Percentiles rank a stretch among this genome's conserved stretches.
These are phyloP conservation scores for Orchestia grillus DNA, from an alignment of 1,140 invertebrate species.

Conservation along the genomic window DNA sequence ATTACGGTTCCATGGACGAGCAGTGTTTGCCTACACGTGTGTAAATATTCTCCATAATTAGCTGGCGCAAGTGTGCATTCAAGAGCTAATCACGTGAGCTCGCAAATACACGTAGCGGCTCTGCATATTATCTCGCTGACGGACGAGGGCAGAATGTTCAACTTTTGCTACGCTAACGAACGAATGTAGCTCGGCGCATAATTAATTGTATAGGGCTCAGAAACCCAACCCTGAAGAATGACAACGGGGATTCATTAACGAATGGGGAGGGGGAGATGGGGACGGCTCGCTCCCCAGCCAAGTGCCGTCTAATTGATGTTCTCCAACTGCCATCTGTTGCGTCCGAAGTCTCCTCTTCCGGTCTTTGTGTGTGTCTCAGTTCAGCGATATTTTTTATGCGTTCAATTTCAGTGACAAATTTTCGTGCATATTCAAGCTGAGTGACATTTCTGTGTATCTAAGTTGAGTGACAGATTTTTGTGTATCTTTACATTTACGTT, in stretches of 20 bases:
- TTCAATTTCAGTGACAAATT: no score
- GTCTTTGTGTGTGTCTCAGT: not conserved
- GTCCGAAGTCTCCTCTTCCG: not conserved
- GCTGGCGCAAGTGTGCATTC: not conserved
- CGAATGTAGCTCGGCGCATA: not conserved
- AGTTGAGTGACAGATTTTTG: no score
- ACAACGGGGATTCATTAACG: constrained; percentile 45
- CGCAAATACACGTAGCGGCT: not conserved
- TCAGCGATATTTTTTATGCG: no score
- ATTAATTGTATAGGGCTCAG: constrained; percentile 37
- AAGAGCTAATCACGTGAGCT: not conserved
- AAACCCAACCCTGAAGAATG: constrained; percentile 56
- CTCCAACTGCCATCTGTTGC: constrained; percentile 45
- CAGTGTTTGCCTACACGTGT: not conserved
- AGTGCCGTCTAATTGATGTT: constrained; percentile 46
- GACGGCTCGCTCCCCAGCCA: not conserved
- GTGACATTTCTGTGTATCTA: not conserved
- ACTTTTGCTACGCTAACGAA: constrained; percentile 29
- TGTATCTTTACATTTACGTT: no score
- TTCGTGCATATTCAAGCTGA: no score
- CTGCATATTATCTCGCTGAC: not conserved
- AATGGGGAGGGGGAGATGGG: not conserved
- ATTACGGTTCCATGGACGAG: no score
- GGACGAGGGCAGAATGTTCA: not conserved
- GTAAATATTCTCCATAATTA: constrained; percentile 7